Percentiles rank a stretch among this genome's conserved stretches.
Conservation (phyloP, 1,140 invertebrate species). For the Mactra quadrangularis region DNA sequence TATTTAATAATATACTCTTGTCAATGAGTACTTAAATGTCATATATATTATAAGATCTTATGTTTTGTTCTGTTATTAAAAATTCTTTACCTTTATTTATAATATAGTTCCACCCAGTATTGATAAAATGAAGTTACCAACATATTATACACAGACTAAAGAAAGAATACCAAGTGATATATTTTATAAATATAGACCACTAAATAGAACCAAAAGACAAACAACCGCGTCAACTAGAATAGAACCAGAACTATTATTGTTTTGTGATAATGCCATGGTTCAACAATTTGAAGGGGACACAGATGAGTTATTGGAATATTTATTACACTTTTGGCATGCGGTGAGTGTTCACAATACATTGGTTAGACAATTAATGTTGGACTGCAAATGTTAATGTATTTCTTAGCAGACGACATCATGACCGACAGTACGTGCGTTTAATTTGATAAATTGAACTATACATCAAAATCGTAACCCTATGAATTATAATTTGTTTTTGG, state of each 20-base stretch:
- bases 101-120: constrained; percentile 42
- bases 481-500: too few relatives aligned
- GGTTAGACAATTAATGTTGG: too few relatives aligned
- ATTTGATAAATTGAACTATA: too few relatives aligned
- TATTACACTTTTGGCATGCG: constrained; percentile 79
- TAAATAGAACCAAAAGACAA: constrained; percentile 44
- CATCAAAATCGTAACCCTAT: too few relatives aligned
- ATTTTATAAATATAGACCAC: constrained; percentile 26
- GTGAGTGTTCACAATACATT: constrained; percentile 56
- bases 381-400: too few relatives aligned
- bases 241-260: constrained; percentile 69
- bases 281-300: constrained; percentile 72
- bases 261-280: constrained; percentile 70
- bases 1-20: too few relatives aligned
- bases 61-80: too few relatives aligned
- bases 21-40: too few relatives aligned
- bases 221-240: constrained; percentile 50
- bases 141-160: not conserved
- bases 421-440: too few relatives aligned
- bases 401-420: too few relatives aligned
- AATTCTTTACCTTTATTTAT: too few relatives aligned
- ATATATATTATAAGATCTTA: too few relatives aligned
- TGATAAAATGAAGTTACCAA: constrained; percentile 44
- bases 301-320: constrained; percentile 71
- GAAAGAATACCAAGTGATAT: not conserved